Percentiles rank a stretch among this genome's conserved stretches.
These are phyloP conservation scores for Brachyptera risi DNA, from an alignment of 2,888 invertebrate genomes.

Conservation along the genomic window DNA sequence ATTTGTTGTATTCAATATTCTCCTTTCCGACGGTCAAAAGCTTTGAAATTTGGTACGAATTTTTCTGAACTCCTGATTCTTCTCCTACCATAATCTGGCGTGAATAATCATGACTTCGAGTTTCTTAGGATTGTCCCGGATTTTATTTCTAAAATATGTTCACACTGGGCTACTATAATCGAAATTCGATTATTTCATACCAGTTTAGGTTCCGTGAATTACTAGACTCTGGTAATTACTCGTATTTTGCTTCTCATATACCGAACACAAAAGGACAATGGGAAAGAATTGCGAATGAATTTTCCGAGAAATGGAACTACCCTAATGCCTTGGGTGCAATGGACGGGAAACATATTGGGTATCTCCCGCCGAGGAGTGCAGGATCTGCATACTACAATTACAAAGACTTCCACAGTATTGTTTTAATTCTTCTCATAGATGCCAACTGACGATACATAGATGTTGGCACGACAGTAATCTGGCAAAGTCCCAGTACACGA, in stretches of 20 bases:
- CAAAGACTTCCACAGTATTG: conserved; percentile 13
- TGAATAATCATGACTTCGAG: too few relatives aligned
- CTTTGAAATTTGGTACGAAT: too few relatives aligned
- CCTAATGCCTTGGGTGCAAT: conserved; percentile 19
- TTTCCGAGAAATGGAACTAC: conserved; percentile 11
- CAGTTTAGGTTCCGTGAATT: too few relatives aligned
- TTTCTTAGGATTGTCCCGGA: too few relatives aligned
- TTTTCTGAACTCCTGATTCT: too few relatives aligned
- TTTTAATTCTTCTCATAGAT: conserved; percentile 17
- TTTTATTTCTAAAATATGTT: too few relatives aligned
- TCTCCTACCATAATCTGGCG: too few relatives aligned
- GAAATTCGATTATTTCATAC: too few relatives aligned
- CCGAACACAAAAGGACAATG: conserved; percentile 7
- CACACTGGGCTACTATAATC: too few relatives aligned
- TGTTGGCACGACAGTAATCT: conserved; percentile 1
- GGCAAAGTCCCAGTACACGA: not conserved
- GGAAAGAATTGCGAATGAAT: conserved; percentile 14
- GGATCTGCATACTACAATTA: conserved; percentile 19
- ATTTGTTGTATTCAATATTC: too few relatives aligned
- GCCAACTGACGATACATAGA: conserved; percentile 17
- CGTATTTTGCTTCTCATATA: not conserved
- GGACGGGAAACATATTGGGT: conserved; percentile 20
- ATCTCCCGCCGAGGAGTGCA: not conserved
- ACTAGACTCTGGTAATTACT: not conserved
- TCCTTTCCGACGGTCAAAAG: too few relatives aligned